Conservation (phyloP, 2,797 vertebrate genomes). For the Phataginus tetradactyla region DNA sequence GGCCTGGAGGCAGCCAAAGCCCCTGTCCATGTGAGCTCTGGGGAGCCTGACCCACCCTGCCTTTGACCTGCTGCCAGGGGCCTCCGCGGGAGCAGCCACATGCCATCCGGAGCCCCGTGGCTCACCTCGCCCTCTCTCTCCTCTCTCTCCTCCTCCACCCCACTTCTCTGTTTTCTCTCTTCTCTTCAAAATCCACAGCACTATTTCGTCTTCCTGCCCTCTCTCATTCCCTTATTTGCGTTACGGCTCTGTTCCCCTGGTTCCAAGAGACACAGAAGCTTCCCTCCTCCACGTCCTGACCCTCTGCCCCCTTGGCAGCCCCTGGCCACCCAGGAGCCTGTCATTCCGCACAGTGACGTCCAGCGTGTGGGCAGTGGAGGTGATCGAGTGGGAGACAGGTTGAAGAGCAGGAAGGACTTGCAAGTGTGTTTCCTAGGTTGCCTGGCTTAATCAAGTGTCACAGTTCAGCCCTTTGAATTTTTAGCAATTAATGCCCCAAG, state of each 20-base stretch:
- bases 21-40: neutral
- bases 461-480: constrained; percentile 63
- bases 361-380: accelerated
- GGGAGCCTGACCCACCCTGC: neutral
- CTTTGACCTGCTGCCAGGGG: neutral
- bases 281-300: neutral
- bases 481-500: constrained; percentile 58
- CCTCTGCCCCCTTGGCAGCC: neutral
- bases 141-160: neutral
- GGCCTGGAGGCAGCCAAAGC: neutral
- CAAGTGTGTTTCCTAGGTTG: constrained; percentile 42
- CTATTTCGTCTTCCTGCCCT: neutral
- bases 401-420: neutral
- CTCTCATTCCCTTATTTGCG: neutral
- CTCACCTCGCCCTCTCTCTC: neutral
- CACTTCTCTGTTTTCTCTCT: neutral
- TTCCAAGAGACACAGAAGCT: neutral
- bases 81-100: neutral
- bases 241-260: neutral
- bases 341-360: neutral
- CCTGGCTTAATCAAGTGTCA: constrained; percentile 12
- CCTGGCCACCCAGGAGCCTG: neutral
- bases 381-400: no score
- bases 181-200: neutral
- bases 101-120: neutral